Evolutionary conservation across 2,888 invertebrate genomes (phyloP).

Genomic region (Adela reaumurella): DNA sequence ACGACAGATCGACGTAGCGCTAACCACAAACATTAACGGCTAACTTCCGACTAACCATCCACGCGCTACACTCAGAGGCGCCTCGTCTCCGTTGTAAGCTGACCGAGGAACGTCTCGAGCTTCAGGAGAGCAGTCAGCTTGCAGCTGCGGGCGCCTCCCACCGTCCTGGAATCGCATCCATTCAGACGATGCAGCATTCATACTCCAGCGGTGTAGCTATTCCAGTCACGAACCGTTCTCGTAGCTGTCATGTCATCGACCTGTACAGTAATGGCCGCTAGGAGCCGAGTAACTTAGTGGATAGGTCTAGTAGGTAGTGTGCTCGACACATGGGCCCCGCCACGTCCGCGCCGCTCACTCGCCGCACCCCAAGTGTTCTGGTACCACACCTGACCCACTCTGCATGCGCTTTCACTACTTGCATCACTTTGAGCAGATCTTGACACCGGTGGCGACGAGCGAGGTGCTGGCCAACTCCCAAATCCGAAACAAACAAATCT

Average conservation of each 20-base stretch:
- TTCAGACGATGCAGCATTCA: not conserved
- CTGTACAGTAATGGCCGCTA: not conserved
- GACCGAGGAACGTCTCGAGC: not conserved
- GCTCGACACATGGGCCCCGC: not conserved
- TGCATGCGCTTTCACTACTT: not conserved
- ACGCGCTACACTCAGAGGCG: not conserved
- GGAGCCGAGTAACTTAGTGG: not conserved
- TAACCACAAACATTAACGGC: slow-evolving; percentile 37
- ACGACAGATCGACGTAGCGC: slow-evolving; percentile 40
- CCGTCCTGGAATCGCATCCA: not conserved
- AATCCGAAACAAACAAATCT: too few species aligned
- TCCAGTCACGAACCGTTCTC: not conserved
- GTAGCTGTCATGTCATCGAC: not conserved
- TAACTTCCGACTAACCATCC: slow-evolving; percentile 38
- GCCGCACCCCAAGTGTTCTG: not conserved
- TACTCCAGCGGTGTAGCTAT: not conserved
- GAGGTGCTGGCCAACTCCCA: too few species aligned
- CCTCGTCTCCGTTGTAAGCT: not conserved
- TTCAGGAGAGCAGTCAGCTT: not conserved
- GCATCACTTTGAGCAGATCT: not conserved
- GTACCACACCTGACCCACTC: not conserved
- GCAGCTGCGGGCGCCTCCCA: not conserved
- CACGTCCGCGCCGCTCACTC: not conserved
- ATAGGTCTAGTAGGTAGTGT: not conserved
- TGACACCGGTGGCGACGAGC: not conserved